Base-by-base conservation (phyloP, 2,888 invertebrate genomes). In the Trichogramma dendrolimi region DNA sequence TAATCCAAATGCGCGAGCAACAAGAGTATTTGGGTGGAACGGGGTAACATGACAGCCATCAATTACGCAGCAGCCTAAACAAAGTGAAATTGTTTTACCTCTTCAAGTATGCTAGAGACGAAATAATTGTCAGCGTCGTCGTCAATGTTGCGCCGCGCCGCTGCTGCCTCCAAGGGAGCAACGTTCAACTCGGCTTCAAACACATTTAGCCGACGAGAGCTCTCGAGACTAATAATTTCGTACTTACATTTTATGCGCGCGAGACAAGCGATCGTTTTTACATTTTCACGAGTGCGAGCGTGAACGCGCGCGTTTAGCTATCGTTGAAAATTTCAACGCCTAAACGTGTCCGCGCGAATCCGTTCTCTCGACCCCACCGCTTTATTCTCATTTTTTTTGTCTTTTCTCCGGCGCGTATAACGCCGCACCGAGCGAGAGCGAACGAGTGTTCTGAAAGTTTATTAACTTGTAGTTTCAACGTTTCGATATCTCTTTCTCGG, bases 111-210 rank as follows among this genome's bases (percentile, higher is more conserved):
- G 58, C 60, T 43, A 7, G 48, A 51, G 63, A 52, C 58, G 43
- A 58, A 58, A 63, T 63, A 61, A 61, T 63, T 63, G 58, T 63
- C 58, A 64, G 55, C 61, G 48, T 39, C 46, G 60, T 59, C 57
- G 61, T 58, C 61, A 51, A 59, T 43, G 46, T 58, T 62, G 64
- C 61, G 61, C 64, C 58, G 57, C 14, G 42, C 40, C 41, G 27
- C 58, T 62, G 48, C 40, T 47, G 60, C 59, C 57, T 63, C 59
- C 61, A 54, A 59, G 47, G 46, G 61, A 62, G 64, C 61, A 61
- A 64, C 58, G 57, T 62, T 64, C 59, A 63, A 64, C 57, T 64
- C 59, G 53, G 43, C 59, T 64, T 55, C 60, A 53, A 64, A 60
- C 59, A 55, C 59, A 57, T 62, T 59, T 49, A 55, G 42, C 62